Base-by-base conservation (phyloP, 1,140 invertebrate genomes). In the Psix sp. region DNA sequence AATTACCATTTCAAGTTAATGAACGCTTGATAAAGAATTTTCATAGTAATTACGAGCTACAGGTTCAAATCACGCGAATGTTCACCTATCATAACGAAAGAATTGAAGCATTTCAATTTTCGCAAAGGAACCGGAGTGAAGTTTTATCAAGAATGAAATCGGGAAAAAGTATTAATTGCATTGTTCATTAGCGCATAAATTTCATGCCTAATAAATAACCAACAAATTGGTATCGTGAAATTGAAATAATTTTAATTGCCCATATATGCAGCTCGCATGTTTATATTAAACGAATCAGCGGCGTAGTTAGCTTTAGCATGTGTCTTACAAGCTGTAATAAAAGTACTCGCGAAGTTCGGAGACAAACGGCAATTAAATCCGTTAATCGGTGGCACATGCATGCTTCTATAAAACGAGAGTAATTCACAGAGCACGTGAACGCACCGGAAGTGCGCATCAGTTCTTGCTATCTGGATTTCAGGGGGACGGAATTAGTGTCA, bases 301-400 rank as follows among this genome's bases (percentile, higher is more conserved):
- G 14, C 38, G 52, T 18, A 51, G 43, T 59, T 51, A 18, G 46
- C 11, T 3, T 20, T 9, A 10, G 15, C 52, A 38, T 26, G 24
- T 45, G 45, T 39, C 21, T 39, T 21, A 9, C 20, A 49, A 31
- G 29, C 33, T 24, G 42, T 35, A 63, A 71, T 56, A 62, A 62
- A 56, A 38, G 49, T 57, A 40, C 11, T 5, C 15, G 48, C 56
- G 21, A 77, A 51, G 48, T 57, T 46, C 45, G 20, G 54, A 57
- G 79, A 74, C 72, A 77, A 81, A 63, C 62, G 67, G 60, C 67
- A 82, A 82, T 83, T 81, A 79, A 73, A 67, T 57, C 60, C 60
- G 54, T 57, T 75, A 70, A 68, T 70, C 59, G 63, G 38, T 59
- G 62, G 43, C 63, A 56, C 57, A 66, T 60, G 52, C 54, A 46